These are phyloP conservation scores for Porites lutea DNA, from an alignment of 64 coral and sea anemone species.

Conservation along the genomic window DNA sequence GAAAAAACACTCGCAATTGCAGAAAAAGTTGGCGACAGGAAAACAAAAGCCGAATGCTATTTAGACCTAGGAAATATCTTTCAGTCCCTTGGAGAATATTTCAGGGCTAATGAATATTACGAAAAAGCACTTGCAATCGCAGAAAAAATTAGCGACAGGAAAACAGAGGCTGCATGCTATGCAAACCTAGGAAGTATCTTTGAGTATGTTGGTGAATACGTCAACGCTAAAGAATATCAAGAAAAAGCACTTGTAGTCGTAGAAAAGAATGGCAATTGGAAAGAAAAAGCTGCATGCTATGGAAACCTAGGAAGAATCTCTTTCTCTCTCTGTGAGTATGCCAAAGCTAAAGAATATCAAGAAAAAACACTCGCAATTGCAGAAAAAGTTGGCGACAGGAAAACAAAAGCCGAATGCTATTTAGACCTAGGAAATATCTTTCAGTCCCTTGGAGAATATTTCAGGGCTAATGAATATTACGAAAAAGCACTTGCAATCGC, in stretches of 20 bases:
- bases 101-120: neutral
- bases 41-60: neutral
- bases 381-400: neutral
- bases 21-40: neutral
- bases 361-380: neutral
- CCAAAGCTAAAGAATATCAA: neutral
- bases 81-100: neutral
- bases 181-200: neutral
- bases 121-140: neutral
- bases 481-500: neutral
- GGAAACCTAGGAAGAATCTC: neutral
- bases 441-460: neutral
- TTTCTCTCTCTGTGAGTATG: neutral
- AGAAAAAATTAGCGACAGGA: neutral
- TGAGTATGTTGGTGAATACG: neutral
- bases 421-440: neutral
- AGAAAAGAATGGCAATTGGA: neutral
- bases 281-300: neutral
- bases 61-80: neutral
- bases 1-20: neutral
- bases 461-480: neutral
- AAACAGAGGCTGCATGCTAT: neutral
- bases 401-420: neutral
- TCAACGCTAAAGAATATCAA: neutral
- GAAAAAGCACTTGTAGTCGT: neutral